Evolutionary conservation across 2,113 vertebrate genomes (phyloP), one percentile per base, ranked within the genome.

Genomic region (Lota lota): DNA sequence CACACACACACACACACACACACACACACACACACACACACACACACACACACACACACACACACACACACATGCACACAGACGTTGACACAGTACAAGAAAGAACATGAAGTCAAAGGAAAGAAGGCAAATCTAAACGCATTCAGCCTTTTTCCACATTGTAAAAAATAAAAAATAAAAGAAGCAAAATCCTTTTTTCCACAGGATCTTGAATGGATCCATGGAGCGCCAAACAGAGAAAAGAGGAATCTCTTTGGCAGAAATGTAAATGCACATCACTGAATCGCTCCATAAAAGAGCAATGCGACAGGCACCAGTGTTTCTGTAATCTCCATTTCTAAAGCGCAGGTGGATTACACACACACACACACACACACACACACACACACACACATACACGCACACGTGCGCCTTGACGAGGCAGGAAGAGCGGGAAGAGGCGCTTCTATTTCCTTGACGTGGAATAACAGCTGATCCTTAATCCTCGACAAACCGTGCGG

Each of bases 291-390:
- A 73, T 67, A 71, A 78, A 79, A 63, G 60, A 69, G 56, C 63
- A 67, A 59, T 64, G 63, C 72, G 74, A 21, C 59, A 61, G 59
- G 59, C 59, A 22, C 22, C 53, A 36, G 24, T 54, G 53, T 66
- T 69, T 75, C 72, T 40, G 77, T 86, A 85, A 88, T 88, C 83
- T 85, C 67, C 68, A 73, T 79, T 80, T 84, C 72, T 69, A 74
- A 76, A 80, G 76, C 73, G 40, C 73, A 69, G 73, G 66, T 70
- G 72, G 79, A 85, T 78, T 83, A 79, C 64, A 77, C 21, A 51
- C 61, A 68, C 65, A 53, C 50, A 53, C 50, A 53, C 2, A 53
- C 50, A 53, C 1, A 53, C 50, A 5, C 50, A 53, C 1, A 53
- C 50, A 53, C 50, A 53, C 50, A 53, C 50, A 53, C 50, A 5